These are phyloP conservation scores for Drosophila punjabiensis DNA, from an alignment of 1,140 invertebrate genomes.

Conservation along the genomic window DNA sequence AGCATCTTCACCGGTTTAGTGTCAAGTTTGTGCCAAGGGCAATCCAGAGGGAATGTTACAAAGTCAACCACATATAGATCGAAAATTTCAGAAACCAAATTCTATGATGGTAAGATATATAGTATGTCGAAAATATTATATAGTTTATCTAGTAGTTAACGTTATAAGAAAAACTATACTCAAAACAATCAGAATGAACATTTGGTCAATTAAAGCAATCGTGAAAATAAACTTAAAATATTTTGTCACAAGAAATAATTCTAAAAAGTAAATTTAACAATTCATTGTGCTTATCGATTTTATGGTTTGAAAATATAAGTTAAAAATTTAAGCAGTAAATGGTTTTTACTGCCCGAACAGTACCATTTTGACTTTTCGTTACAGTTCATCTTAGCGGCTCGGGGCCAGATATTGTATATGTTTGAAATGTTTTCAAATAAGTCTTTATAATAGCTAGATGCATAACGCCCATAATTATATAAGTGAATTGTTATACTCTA, in stretches of 20 bases:
- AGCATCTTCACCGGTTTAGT: slow-evolving; percentile 61
- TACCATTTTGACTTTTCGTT: too few relatives aligned
- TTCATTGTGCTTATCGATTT: background rate
- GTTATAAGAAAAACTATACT: background rate
- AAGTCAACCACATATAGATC: slow-evolving; percentile 23
- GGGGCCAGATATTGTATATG: too few relatives aligned
- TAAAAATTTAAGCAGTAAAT: background rate
- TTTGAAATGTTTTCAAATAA: too few relatives aligned
- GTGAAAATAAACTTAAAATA: background rate
- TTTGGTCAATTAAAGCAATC: background rate
- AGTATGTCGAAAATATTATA: background rate
- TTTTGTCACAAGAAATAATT: too few relatives aligned
- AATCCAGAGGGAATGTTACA: slow-evolving; percentile 26
- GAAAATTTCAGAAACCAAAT: background rate
- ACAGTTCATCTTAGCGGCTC: too few relatives aligned
- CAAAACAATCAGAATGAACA: background rate
- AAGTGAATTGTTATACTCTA: too few relatives aligned
- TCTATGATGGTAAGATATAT: background rate
- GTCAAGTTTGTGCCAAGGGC: slow-evolving; percentile 79
- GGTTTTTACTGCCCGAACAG: background rate
- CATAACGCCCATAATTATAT: too few relatives aligned
- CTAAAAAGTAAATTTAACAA: background rate
- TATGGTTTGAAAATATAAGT: background rate
- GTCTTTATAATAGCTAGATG: background rate
- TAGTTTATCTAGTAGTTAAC: background rate